A percentile compares a stretch with the other conserved stretches of the same genome.
phyloP scores from a whole-genome alignment of 2,888 invertebrate genomes.

The Drymonia ruficornis region DNA sequence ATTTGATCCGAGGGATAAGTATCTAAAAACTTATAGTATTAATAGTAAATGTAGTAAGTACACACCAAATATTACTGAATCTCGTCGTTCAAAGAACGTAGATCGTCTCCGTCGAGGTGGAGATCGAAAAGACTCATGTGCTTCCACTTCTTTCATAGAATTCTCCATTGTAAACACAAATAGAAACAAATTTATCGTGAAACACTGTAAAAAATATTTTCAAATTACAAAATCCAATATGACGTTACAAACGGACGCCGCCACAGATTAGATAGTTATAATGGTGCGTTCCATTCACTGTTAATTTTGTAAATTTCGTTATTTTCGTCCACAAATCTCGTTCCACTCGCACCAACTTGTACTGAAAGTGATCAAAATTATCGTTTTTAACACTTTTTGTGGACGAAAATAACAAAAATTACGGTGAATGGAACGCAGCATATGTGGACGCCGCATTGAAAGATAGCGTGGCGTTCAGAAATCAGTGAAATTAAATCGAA shows the following conservation, averaged over 20 bases:
- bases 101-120: constrained; percentile 74
- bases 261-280: constrained; percentile 12
- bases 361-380: no score
- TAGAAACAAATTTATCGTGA: background rate
- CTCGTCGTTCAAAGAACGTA: constrained; percentile 74
- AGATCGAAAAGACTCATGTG: constrained; percentile 61
- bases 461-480: constrained; percentile 11
- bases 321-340: no score
- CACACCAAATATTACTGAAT: constrained; percentile 60
- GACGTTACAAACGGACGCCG: constrained; percentile 54
- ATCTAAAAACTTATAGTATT: no score
- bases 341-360: no score
- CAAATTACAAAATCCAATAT: constrained; percentile 42
- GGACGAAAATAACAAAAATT: no score
- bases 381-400: no score
- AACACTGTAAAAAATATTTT: constrained; percentile 37
- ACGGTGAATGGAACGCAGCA: no score
- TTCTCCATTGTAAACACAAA: constrained; percentile 57
- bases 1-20: no score
- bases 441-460: background rate
- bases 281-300: no score
- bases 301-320: no score
- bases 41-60: constrained; percentile 12
- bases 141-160: constrained; percentile 56
- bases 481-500: constrained; percentile 2